Percentiles rank a stretch among this genome's conserved stretches.
Evolutionary conservation across 2,113 vertebrate genomes (phyloP).

Genomic region (Psophia crepitans): DNA sequence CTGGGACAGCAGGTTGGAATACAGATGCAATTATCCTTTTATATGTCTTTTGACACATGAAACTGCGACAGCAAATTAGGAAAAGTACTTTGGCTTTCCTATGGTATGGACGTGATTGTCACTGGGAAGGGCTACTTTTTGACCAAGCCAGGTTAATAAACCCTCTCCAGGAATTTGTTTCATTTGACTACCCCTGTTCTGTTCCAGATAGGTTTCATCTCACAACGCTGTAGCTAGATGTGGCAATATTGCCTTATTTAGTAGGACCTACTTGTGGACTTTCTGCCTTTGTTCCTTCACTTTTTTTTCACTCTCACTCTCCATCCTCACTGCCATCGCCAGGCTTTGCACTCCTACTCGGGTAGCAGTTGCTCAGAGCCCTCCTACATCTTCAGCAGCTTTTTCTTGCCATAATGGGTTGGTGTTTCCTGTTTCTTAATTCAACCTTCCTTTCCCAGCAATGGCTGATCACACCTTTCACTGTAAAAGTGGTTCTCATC

Average conservation of each 20-base stretch:
- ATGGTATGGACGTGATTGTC: rapidly evolving
- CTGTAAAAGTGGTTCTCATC: neutral
- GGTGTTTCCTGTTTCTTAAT: neutral
- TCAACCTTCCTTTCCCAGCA: neutral
- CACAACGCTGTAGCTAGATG: neutral
- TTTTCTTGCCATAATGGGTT: neutral
- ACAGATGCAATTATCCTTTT: neutral
- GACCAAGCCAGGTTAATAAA: neutral
- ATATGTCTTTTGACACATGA: neutral
- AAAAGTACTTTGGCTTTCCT: neutral
- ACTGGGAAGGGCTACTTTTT: neutral
- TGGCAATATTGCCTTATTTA: neutral
- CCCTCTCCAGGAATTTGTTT: neutral
- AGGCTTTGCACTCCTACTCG: neutral
- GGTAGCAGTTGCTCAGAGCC: neutral
- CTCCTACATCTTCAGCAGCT: neutral
- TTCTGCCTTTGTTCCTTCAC: neutral
- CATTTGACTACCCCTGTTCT: neutral
- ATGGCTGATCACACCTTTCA: neutral
- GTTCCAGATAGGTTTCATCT: neutral
- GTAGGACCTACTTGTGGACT: neutral
- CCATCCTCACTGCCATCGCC: neutral
- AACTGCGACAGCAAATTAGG: neutral
- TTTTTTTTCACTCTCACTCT: neutral
- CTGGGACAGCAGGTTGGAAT: neutral